A percentile compares a stretch with the other conserved stretches of the same genome.
Evolutionary conservation across 2,888 invertebrate species (phyloP).

Genomic region (Lycia hirtaria): DNA sequence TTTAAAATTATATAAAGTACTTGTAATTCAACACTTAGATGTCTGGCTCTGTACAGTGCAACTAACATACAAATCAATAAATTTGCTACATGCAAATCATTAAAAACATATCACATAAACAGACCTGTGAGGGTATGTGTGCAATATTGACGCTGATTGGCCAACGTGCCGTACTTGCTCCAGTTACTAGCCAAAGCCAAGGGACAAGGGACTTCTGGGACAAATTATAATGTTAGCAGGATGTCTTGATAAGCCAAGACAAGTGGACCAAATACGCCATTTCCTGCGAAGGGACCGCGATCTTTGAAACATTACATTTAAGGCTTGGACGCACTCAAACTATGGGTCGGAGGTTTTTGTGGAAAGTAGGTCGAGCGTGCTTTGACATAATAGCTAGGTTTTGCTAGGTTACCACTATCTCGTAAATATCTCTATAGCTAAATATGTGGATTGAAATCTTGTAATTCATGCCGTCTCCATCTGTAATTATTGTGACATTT

Average conservation of each 20-base stretch:
- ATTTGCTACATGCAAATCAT: too few relatives aligned
- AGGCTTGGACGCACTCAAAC: conserved; percentile 27
- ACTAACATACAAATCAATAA: too few relatives aligned
- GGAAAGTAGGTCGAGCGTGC: conserved; percentile 19
- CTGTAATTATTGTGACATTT: too few relatives aligned
- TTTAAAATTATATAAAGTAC: too few relatives aligned
- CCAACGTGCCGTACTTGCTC: background rate
- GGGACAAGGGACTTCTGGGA: conserved; percentile 7
- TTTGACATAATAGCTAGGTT: conserved; percentile 12
- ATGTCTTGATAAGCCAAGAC: conserved; percentile 21
- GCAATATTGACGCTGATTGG: background rate
- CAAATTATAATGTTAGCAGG: conserved; percentile 24
- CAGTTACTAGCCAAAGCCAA: background rate
- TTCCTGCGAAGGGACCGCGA: conserved; percentile 12
- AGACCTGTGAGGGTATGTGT: too few relatives aligned
- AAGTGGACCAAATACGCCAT: conserved; percentile 24
- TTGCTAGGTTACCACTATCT: conserved; percentile 1
- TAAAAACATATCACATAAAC: too few relatives aligned
- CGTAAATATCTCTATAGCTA: background rate
- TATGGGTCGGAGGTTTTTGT: conserved; percentile 17
- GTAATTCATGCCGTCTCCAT: too few relatives aligned
- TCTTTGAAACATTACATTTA: conserved; percentile 23
- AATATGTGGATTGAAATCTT: background rate
- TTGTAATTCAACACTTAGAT: too few relatives aligned
- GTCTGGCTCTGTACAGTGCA: too few relatives aligned